A percentile compares a stretch with the other conserved stretches of the same genome.
Conservation (phyloP, 2,888 invertebrate genomes). For the Tipula vernalis region DNA sequence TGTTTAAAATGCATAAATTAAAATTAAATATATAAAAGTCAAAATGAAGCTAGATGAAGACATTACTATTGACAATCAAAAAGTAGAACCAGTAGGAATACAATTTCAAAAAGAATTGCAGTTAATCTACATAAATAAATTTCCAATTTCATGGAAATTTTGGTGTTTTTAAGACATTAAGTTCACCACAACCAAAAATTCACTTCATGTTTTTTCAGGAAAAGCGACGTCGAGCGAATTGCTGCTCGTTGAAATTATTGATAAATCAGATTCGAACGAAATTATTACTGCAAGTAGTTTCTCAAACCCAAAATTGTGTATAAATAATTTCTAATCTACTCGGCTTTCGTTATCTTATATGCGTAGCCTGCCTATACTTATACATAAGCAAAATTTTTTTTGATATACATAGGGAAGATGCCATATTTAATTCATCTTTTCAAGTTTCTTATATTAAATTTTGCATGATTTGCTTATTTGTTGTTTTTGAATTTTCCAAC, state of each 20-base stretch:
- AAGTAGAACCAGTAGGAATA: too few relatives aligned
- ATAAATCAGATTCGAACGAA: background rate
- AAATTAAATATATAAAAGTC: too few relatives aligned
- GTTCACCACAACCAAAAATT: too few relatives aligned
- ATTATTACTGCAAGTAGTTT: background rate
- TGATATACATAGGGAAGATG: background rate
- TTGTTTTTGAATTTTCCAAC: background rate
- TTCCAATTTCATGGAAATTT: too few relatives aligned
- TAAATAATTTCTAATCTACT: background rate
- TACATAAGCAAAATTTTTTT: background rate
- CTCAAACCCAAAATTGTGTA: background rate
- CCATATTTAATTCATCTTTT: background rate
- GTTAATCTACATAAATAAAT: too few relatives aligned
- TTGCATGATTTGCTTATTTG: background rate
- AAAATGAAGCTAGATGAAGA: too few relatives aligned
- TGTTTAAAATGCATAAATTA: too few relatives aligned
- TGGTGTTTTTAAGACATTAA: too few relatives aligned
- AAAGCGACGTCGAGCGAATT: background rate
- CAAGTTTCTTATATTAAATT: background rate
- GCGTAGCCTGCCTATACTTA: background rate
- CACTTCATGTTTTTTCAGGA: too few relatives aligned
- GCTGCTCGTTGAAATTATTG: too few relatives aligned
- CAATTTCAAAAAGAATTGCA: too few relatives aligned
- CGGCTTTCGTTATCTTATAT: background rate
- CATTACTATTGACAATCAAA: too few relatives aligned